Evolutionary conservation across 2,888 invertebrate species (phyloP).

Genomic region (Lepidocyrtoides sp.): DNA sequence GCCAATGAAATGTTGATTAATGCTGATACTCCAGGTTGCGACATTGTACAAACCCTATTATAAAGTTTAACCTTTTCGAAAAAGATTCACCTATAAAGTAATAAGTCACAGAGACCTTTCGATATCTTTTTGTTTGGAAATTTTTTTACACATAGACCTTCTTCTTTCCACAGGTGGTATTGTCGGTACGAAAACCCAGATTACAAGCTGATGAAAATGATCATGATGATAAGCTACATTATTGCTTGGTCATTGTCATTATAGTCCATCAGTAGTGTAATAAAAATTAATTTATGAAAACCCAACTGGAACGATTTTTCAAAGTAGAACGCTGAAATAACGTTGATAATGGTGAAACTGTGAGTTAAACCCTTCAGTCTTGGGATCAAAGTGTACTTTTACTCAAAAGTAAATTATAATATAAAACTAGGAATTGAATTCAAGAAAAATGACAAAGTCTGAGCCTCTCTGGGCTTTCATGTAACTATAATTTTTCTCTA

Average conservation of each 20-base stretch:
- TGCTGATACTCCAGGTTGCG: too few species aligned
- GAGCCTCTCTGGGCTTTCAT: slow-evolving; percentile 37
- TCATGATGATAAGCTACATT: slow-evolving; percentile 29
- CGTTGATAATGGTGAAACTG: too few species aligned
- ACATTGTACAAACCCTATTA: too few species aligned
- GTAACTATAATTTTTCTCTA: slow-evolving; percentile 34
- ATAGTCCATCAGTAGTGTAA: too few species aligned
- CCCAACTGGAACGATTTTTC: slow-evolving; percentile 33
- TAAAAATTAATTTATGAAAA: too few species aligned
- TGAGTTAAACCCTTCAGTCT: too few species aligned
- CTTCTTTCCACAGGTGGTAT: slow-evolving; percentile 42
- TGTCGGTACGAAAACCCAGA: slow-evolving; percentile 13
- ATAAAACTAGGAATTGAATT: neutral
- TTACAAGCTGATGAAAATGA: slow-evolving; percentile 32
- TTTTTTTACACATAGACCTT: neutral
- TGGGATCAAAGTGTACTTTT: too few species aligned
- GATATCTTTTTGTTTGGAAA: neutral
- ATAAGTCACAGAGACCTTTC: too few species aligned
- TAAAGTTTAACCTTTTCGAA: too few species aligned
- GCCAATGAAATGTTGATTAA: too few species aligned
- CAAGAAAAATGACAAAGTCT: slow-evolving; percentile 10
- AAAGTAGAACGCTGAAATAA: neutral
- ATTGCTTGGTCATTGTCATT: slow-evolving; percentile 34
- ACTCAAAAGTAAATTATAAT: slow-evolving; percentile 7
- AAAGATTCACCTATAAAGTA: too few species aligned